Evolutionary conservation across 1,140 invertebrate species (phyloP).

Genomic region (Drosophila lini): DNA sequence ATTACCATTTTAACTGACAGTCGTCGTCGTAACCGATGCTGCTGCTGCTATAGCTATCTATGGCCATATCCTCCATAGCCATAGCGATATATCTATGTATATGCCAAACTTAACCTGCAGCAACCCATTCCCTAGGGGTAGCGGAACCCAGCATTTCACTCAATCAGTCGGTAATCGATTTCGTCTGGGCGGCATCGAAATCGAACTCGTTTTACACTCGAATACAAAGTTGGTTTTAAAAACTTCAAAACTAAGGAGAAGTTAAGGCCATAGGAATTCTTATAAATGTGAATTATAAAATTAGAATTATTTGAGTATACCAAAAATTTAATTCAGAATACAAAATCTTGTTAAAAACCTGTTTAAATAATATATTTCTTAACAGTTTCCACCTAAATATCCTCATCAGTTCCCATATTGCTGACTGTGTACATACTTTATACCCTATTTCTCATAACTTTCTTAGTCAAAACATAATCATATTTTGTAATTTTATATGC

Average conservation of each 20-base stretch:
- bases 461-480: background rate
- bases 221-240: background rate
- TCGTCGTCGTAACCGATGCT: conserved; percentile 29
- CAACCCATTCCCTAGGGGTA: conserved; percentile 24
- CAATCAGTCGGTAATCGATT: conserved; percentile 80
- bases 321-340: no score
- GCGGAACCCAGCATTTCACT: conserved; percentile 46
- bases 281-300: background rate
- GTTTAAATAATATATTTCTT: background rate
- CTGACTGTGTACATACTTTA: background rate
- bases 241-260: background rate
- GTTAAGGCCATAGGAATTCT: background rate
- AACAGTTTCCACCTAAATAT: background rate
- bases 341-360: background rate
- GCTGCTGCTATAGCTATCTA: conserved; percentile 15
- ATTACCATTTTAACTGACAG: conserved; percentile 79
- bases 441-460: background rate
- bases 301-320: background rate
- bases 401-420: background rate
- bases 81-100: conserved; percentile 38
- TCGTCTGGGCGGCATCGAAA: conserved; percentile 62
- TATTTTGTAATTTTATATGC: background rate
- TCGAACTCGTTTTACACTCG: conserved; percentile 32
- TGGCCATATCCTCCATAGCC: conserved; percentile 28
- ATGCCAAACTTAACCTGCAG: conserved; percentile 44